Percentiles rank a stretch among this genome's conserved stretches.
These are phyloP conservation scores for Eupithecia insigniata DNA, from an alignment of 2,888 invertebrate genomes.

Conservation along the genomic window DNA sequence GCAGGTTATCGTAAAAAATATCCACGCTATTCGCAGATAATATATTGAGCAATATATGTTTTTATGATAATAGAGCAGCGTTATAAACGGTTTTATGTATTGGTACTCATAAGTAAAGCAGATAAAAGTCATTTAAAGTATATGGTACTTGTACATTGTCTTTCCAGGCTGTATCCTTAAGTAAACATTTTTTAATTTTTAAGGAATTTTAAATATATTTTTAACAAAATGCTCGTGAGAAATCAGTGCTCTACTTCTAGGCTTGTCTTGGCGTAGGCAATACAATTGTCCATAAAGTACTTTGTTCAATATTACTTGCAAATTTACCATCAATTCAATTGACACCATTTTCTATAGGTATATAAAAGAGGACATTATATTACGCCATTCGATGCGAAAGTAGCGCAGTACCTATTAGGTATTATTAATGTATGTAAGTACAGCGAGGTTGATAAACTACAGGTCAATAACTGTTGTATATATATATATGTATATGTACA, in stretches of 20 bases:
- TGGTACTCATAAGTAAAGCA: too few species aligned
- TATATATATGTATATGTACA: too few species aligned
- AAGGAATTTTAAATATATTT: not conserved
- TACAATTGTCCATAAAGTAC: not conserved
- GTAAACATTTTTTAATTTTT: too few species aligned
- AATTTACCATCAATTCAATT: not conserved
- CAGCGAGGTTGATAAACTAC: slow-evolving; percentile 37
- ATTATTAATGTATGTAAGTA: slow-evolving; percentile 14
- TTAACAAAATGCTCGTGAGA: not conserved
- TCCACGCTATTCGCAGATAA: too few species aligned
- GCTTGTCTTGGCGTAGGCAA: not conserved
- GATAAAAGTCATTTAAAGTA: too few species aligned
- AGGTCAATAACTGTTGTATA: slow-evolving; percentile 39
- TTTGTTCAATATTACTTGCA: not conserved
- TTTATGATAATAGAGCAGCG: too few species aligned
- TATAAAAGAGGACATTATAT: not conserved
- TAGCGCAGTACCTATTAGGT: slow-evolving; percentile 4
- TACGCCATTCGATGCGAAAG: slow-evolving; percentile 12
- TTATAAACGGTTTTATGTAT: too few species aligned
- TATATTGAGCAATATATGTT: too few species aligned
- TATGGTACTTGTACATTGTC: too few species aligned
- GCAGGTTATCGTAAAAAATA: too few species aligned
- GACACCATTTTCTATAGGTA: not conserved
- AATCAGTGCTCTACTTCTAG: not conserved
- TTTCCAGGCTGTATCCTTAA: too few species aligned